These are phyloP conservation scores for Dipus sagitta DNA, from an alignment of 2,797 vertebrate genomes.

Conservation along the genomic window DNA sequence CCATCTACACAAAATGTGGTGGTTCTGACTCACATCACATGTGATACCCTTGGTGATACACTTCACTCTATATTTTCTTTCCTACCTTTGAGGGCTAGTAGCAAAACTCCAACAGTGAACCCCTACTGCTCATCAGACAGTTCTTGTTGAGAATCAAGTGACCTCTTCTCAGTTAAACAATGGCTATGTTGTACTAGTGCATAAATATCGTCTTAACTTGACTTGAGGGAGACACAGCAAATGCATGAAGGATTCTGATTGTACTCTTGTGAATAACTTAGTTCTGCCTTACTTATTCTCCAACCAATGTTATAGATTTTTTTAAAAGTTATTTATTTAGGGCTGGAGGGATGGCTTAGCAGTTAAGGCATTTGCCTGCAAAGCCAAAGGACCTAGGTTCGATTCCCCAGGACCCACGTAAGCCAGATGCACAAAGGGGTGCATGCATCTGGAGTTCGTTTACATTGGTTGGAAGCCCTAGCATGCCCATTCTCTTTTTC, in stretches of 20 bases:
- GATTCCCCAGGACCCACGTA: too few relatives aligned
- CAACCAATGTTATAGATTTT: neutral
- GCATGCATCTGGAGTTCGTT: too few relatives aligned
- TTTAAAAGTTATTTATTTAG: too few relatives aligned
- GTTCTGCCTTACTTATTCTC: conserved; percentile 3
- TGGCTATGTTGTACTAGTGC: neutral
- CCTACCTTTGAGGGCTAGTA: neutral
- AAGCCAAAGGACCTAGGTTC: too few relatives aligned
- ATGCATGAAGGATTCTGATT: conserved; percentile 16
- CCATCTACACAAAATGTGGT: conserved; percentile 5
- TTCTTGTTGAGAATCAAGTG: conserved; percentile 17
- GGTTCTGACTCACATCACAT: neutral
- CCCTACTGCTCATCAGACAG: neutral
- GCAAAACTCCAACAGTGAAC: neutral
- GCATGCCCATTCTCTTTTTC: too few relatives aligned
- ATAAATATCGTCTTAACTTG: neutral
- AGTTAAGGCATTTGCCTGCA: too few relatives aligned
- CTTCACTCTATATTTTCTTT: neutral
- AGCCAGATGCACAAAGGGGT: too few relatives aligned
- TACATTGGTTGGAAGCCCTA: too few relatives aligned
- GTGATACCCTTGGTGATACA: neutral
- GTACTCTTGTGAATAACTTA: conserved; percentile 5
- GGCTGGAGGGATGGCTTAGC: too few relatives aligned
- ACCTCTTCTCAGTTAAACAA: conserved; percentile 46
- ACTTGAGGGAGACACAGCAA: neutral